A percentile compares a stretch with the other conserved stretches of the same genome.
These are phyloP conservation scores for Eudorcas thomsonii DNA, from an alignment of 2,113 vertebrate species.

Conservation along the genomic window DNA sequence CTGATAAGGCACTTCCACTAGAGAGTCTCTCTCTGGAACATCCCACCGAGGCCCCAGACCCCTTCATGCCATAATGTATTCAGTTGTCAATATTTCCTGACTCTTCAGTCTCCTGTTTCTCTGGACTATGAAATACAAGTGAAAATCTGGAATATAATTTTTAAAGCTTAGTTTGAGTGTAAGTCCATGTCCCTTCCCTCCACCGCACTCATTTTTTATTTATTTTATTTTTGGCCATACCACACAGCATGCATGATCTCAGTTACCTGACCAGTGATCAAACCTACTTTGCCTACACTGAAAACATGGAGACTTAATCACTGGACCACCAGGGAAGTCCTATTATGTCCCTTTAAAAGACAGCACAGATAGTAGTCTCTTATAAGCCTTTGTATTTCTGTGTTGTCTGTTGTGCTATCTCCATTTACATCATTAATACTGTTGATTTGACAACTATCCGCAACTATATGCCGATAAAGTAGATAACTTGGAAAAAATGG, in stretches of 20 bases:
- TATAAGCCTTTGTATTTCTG: not conserved
- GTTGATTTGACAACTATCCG: not conserved
- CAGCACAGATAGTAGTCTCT: not conserved
- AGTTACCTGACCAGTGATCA: not conserved
- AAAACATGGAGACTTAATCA: not conserved
- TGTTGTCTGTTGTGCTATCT: not conserved
- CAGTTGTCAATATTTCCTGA: not conserved
- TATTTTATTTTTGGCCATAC: not conserved
- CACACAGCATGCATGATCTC: not conserved
- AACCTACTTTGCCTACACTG: not conserved
- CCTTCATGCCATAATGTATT: not conserved
- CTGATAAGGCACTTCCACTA: fast-evolving
- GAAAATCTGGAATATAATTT: not conserved
- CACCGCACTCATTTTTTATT: not conserved
- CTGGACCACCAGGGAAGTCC: not conserved
- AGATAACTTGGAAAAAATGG: not conserved
- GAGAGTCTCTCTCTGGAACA: fast-evolving
- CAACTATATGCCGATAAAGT: not conserved
- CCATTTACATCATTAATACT: not conserved
- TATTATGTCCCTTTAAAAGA: not conserved
- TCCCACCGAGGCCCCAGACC: fast-evolving
- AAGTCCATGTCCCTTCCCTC: fast-evolving
- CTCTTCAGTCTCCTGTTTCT: not conserved
- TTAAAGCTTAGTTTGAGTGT: not conserved
- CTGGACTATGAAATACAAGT: not conserved